These are phyloP conservation scores for Slavum lentiscoides DNA, from an alignment of 2,888 invertebrate species.

Conservation along the genomic window DNA sequence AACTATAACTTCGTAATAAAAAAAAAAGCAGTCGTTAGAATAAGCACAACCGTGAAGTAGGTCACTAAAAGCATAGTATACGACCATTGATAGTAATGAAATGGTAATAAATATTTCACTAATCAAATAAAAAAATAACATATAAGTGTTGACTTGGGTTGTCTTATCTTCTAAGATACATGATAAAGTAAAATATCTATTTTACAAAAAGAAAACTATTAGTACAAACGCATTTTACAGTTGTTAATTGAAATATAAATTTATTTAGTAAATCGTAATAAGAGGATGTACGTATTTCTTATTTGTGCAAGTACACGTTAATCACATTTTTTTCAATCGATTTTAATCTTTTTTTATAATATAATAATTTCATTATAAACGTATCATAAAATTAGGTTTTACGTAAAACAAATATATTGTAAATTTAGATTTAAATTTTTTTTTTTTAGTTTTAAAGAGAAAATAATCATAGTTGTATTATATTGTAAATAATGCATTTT, in stretches of 20 bases:
- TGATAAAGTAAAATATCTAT: background rate
- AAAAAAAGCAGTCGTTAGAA: slow-evolving; percentile 39
- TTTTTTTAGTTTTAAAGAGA: background rate
- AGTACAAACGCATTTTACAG: slow-evolving; percentile 48
- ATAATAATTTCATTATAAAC: too few relatives aligned
- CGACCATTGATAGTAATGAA: slow-evolving; percentile 46
- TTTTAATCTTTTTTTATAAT: background rate
- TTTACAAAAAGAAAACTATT: slow-evolving; percentile 17
- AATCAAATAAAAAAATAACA: slow-evolving; percentile 15
- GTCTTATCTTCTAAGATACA: slow-evolving; percentile 17
- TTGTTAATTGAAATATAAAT: background rate
- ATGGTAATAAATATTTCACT: slow-evolving; percentile 29
- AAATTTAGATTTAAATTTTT: background rate
- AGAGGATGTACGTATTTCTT: background rate
- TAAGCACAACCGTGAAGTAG: slow-evolving; percentile 47
- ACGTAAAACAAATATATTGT: too few relatives aligned
- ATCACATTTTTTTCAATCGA: background rate
- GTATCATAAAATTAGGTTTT: too few relatives aligned
- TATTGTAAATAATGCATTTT: slow-evolving; percentile 17
- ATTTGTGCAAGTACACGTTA: background rate
- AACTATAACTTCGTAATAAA: slow-evolving; percentile 34
- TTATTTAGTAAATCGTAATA: background rate
- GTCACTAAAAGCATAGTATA: slow-evolving; percentile 49
- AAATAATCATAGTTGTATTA: background rate
- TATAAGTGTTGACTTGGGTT: background rate